Evolutionary conservation across 2,113 vertebrate species (phyloP), one percentile per base, ranked within the genome.

Genomic region (Aramus guarauna): DNA sequence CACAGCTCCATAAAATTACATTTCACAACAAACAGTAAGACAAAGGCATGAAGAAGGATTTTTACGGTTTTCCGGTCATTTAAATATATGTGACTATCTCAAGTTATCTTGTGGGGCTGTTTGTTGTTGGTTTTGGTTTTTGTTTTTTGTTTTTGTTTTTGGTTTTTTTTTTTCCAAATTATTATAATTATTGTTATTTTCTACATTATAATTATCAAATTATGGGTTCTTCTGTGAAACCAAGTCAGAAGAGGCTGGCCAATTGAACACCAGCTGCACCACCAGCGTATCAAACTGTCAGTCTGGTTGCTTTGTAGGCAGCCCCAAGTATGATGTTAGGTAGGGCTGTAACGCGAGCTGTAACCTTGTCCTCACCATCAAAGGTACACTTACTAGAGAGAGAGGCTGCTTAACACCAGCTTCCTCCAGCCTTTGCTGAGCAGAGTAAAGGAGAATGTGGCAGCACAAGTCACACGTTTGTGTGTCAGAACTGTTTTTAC

Each of bases 231-330:
- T 71, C 53, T 47, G 7, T 63, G 75, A 69, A 56, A 10, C 10
- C 56, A 90, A 41, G 24, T 79, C 37, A 59, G 34, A 60, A 26
- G 18, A 78, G 11, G 1, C 43, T 6, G 1, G 32, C 17, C 53
- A 74, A 2, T 0, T 23, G 27, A 76, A 50, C 13, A n/a, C 3
- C 10, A 4, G 1, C 12, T 81, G 63, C 84, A 27, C 11, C 45
- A 66, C 10, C 4, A 17, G 3, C 0, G 0, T 12, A 14, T 12
- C 29, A 50, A 68, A 30, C 6, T 0, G 0, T 43, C 21, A 20
- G 2, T 47, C 34, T 15, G 17, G 8, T 32, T 17, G 10, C 52
- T 78, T 41, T 53, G 9, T 64, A 4, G 4, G 24, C 36, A 41
- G 11, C 9, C 7, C 13, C 36, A 37, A 15, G 3, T 12, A 22